Percentiles rank a stretch among this genome's conserved stretches.
phyloP scores from a whole-genome alignment of 2,797 vertebrate genomes.

The Paedocypris micromegethes region DNA sequence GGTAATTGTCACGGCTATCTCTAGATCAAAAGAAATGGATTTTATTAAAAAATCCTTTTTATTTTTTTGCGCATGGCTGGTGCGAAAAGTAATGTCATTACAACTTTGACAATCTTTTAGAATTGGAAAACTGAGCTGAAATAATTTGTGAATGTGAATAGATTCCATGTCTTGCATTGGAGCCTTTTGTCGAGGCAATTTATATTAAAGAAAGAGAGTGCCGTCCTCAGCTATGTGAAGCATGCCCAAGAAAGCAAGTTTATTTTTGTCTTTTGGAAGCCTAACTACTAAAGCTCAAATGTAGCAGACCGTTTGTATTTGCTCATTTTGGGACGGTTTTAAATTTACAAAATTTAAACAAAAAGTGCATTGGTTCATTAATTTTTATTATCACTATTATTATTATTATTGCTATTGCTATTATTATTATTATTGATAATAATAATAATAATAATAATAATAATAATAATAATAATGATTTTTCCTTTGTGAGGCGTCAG shows the following conservation, averaged over 20 bases:
- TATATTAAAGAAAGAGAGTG: slow-evolving; percentile 27
- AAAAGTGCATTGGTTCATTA: neutral
- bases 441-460: too few species aligned
- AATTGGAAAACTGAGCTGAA: slow-evolving; percentile 4
- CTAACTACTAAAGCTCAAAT: neutral
- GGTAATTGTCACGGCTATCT: slow-evolving; percentile 14
- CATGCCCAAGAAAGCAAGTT: neutral
- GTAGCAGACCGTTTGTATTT: neutral
- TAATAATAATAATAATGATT: too few species aligned
- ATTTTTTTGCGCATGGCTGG: neutral
- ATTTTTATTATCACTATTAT: too few species aligned
- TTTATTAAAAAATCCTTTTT: slow-evolving; percentile 29
- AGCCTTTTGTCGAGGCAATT: slow-evolving; percentile 24
- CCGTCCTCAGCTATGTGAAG: neutral
- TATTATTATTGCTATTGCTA: too few species aligned
- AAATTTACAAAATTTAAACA: slow-evolving; percentile 1
- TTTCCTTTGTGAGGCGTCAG: too few species aligned
- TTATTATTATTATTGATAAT: too few species aligned
- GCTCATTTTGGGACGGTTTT: neutral
- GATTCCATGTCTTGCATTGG: slow-evolving; percentile 24
- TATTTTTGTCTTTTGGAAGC: slow-evolving; percentile 11
- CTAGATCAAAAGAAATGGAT: slow-evolving; percentile 19
- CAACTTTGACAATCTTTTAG: slow-evolving; percentile 6
- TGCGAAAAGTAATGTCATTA: slow-evolving; percentile 28
- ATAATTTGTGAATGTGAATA: slow-evolving; percentile 24